A percentile compares a stretch with the other conserved stretches of the same genome.
Evolutionary conservation across 2,888 invertebrate genomes (phyloP).

Genomic region (Rhimphoctona megacephalus): DNA sequence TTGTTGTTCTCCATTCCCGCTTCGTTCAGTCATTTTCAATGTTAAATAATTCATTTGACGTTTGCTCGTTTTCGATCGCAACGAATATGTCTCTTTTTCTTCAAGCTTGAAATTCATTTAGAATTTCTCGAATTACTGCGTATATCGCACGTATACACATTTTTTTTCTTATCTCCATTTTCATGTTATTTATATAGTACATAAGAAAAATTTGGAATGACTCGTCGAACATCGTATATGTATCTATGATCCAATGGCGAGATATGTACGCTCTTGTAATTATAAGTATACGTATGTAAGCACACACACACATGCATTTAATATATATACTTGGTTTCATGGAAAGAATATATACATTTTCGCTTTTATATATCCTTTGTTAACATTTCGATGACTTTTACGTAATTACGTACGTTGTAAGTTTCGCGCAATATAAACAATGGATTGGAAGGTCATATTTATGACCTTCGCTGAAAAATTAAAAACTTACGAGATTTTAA

Average conservation of each 20-base stretch:
- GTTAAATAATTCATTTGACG: conserved; percentile 70
- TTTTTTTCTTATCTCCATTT: neutral
- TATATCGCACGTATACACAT: neutral
- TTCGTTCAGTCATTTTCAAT: conserved; percentile 66
- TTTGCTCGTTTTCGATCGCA: conserved; percentile 23
- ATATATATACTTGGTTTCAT: neutral
- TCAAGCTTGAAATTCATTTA: conserved; percentile 3
- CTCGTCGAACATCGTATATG: neutral
- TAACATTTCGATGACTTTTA: conserved; percentile 68
- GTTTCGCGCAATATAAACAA: conserved; percentile 50
- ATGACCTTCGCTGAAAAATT: conserved; percentile 11
- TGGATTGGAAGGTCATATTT: conserved; percentile 58
- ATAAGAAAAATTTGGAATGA: conserved; percentile 9
- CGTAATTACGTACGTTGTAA: conserved; percentile 66
- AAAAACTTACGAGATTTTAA: neutral
- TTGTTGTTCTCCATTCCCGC: conserved; percentile 64
- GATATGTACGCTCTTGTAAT: conserved; percentile 6
- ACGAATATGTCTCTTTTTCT: conserved; percentile 15
- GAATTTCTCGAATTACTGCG: conserved; percentile 1
- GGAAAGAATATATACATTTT: neutral
- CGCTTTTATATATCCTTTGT: conserved; percentile 48
- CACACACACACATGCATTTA: neutral
- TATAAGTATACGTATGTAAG: neutral
- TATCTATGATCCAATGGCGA: conserved; percentile 10
- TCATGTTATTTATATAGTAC: neutral